Base-by-base conservation (phyloP, 1,140 invertebrate species). In the Bombus cullumanus region DNA sequence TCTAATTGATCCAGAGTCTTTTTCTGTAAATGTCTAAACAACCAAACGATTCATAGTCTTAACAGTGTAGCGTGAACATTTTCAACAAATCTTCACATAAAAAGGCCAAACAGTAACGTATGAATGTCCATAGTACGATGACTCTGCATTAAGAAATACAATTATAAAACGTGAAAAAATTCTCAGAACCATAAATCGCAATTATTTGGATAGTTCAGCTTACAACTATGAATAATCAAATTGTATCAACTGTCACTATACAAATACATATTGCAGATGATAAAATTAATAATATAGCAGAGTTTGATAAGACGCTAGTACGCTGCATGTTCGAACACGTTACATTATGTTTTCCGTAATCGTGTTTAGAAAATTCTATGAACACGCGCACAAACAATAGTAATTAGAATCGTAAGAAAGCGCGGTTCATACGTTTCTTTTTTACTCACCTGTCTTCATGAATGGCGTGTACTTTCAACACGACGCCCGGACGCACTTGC, bases 381-480 rank as follows among this genome's bases (percentile, higher is more conserved):
- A 73, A 59, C 3, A 41, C 22, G 64, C 39, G n/a, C 5, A 9
- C 6, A 2, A 25, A 43, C 22, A 39, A 53, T 22, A 18, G 5
- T 53, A 53, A 53, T 53, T 53, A 53, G 18, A 53, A 53, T 8
- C 47, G 18, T 53, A 47, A 66, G 15, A 41, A 39, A 84, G 82
- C 62, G 53, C 64, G 53, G 34, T 41, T 82, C 3, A 18, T 82
- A 83, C 34, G 66, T 86, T 73, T 81, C 47, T 79, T 71, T 86
- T 79, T 86, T 73, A 89, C 94, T 94, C 93, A 94, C 94, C 94
- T 94, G 94, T 93, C 91, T 94, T 94, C 92, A 94, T 93, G 92
- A 93, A 94, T 93, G 90, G 91, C 91, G 92, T 93, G 91, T 91
- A 86, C 86, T 90, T 85, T 89, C 73, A 86, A 89, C 78, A 89